phyloP scores from a whole-genome alignment of 2,888 invertebrate genomes.

The Hyposoter didymator region DNA sequence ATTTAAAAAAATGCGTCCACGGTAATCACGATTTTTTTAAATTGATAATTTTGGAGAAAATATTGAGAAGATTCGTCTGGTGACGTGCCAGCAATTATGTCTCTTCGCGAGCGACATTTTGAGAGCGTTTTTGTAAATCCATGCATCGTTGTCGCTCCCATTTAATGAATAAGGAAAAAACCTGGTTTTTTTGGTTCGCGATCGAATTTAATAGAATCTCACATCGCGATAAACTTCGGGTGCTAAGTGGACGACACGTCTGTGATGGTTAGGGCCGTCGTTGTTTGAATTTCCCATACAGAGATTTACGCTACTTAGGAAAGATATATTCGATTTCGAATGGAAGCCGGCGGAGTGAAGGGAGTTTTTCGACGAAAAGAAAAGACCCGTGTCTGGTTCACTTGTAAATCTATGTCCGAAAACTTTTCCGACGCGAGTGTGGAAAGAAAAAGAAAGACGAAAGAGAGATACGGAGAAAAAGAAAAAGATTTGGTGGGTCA shows the following conservation, averaged over 20 bases:
- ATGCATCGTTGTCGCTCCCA: not conserved
- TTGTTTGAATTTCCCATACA: constrained; percentile 5
- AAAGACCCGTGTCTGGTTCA: not conserved
- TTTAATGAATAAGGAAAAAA: not conserved
- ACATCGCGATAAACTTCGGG: not conserved
- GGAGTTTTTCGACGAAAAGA: constrained; percentile 30
- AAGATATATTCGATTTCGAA: constrained; percentile 17
- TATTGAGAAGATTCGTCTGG: not conserved
- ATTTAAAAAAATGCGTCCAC: too few relatives aligned
- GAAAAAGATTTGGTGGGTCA: constrained; percentile 25
- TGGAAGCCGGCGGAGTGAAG: constrained; percentile 50
- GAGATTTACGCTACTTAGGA: constrained; percentile 35
- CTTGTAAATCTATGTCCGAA: constrained; percentile 58
- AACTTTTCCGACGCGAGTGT: constrained; percentile 49
- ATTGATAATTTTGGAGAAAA: too few relatives aligned
- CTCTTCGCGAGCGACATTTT: not conserved
- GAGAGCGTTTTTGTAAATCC: not conserved
- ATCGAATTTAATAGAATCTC: not conserved
- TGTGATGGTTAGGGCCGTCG: not conserved
- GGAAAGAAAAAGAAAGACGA: constrained; percentile 26
- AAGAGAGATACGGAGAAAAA: not conserved
- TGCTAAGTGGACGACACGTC: not conserved
- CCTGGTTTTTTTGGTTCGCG: not conserved
- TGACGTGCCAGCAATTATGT: too few relatives aligned
- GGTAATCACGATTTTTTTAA: too few relatives aligned